Evolutionary conservation across 2,888 invertebrate genomes (phyloP).

Genomic region (Pinctada fucata): DNA sequence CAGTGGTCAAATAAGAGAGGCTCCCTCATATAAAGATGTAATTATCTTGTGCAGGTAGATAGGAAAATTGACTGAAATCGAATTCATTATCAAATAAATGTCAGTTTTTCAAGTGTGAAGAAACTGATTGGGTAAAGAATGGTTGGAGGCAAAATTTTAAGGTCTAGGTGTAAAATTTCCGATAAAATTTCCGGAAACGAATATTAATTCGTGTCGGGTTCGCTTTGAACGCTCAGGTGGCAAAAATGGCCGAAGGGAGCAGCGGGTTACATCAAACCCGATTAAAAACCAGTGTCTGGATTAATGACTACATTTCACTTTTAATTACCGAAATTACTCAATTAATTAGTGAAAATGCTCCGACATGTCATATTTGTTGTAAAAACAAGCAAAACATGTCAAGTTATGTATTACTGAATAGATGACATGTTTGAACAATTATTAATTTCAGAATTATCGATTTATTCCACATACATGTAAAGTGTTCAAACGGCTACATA

Average conservation of each 20-base stretch:
- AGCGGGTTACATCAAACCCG: neutral
- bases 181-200: neutral
- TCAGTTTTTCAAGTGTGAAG: conserved; percentile 20
- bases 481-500: too few relatives aligned
- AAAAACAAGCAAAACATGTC: too few relatives aligned
- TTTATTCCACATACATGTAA: too few relatives aligned
- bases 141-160: neutral
- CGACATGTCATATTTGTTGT: too few relatives aligned
- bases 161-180: neutral
- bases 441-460: too few relatives aligned
- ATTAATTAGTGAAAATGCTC: neutral
- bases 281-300: neutral
- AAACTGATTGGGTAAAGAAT: neutral
- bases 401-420: too few relatives aligned
- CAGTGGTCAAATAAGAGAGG: neutral
- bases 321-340: neutral
- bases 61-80: conserved; percentile 7
- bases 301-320: neutral
- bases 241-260: neutral
- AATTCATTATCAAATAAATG: conserved; percentile 26
- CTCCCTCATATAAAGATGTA: neutral
- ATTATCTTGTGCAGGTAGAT: neutral
- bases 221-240: conserved; percentile 1
- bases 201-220: neutral
- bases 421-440: too few relatives aligned